Evolutionary conservation across 2,113 vertebrate species (phyloP), one percentile per base, ranked within the genome.

Genomic region (Neotragus pygmaeus): DNA sequence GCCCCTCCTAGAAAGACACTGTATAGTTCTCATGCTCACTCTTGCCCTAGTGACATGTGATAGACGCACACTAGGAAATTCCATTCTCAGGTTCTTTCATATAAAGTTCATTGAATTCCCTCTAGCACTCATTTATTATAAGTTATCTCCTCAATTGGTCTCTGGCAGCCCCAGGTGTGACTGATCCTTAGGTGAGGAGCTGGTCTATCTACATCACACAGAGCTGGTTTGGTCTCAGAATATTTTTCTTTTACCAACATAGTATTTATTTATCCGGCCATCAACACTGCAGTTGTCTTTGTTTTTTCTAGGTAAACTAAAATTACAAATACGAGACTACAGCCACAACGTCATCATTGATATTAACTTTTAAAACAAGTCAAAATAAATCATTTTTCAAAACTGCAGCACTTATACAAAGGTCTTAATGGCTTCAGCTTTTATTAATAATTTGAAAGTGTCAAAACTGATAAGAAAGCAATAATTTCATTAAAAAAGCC

Each of bases 321-420:
- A 90, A 91, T 91, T 90, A 75, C 11, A 94, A 95, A 87, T 64
- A 78, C 16, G 43, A 92, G 21, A 55, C 28, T 39, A 77, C 12
- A 51, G 25, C 7, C 12, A 83, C 33, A 84, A 15, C 2, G 55
- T 89, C 13, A 92, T 10, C 86, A 14, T n/a, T 88, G 43, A 43
- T 94, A 75, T 85, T 82, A 39, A 91, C 85, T 91, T 96, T 82
- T 93, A 45, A 89, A 97, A 75, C 23, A 78, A 93, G 23, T 85
- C 8, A 92, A 87, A 96, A 94, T 94, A 82, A 90, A 88, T 88
- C 36, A 83, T 60, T 66, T 80, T 47, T 88, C 47, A 17, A 84
- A 93, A 58, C 4, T 28, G 51, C 5, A 86, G 12, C 28, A 82
- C 36, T 66, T 75, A 66, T 3, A 43, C 3, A 94, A 53, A 91